Evolutionary conservation across 1,140 invertebrate genomes (phyloP), one percentile per base, ranked within the genome.

Genomic region (Drosophila pseudoobscura): DNA sequence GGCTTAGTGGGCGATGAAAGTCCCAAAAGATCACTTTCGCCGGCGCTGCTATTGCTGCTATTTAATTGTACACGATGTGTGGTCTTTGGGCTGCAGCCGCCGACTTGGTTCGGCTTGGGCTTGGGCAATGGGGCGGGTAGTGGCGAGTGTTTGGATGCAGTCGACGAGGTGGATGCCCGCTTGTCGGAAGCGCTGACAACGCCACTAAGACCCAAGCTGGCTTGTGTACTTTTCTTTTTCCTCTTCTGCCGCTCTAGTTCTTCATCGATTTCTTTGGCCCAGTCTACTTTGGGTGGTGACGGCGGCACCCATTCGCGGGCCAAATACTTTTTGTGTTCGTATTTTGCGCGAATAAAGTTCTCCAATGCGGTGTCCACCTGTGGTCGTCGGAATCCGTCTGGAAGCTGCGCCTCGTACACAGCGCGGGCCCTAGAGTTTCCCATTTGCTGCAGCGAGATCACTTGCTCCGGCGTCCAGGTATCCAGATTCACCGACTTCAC

Each of bases 401-500:
- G 98, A 50, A 99, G 92, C 92, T 99, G 98, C 1, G 98, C 98
- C 93, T 99, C 98, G 91, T 99, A 99, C 0, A 99, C 98, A 20
- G 98, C 98, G 62, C 98, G 94, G 0, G 97, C 98, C 77, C 97
- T 93, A n/a, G 96, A 98, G 92, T 99, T 99, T 9, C 98, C 98
- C 96, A 99, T 99, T 92, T 98, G 97, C 92, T 99, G 97, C 78
- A 99, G 93, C 3, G 94, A 94, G 41, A 94, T 96, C 69, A 99
- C 97, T 95, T 99, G 98, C 91, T 99, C 98, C 0, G 98, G 96
- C n/a, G 97, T 99, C 98, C 98, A 99, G 49, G 97, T 94, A 92
- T 99, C 98, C 55, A 99, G 93, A 92, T 99, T 99, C 50, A 99
- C 98, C 49, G 98, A 99, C 92, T 99, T 99, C 3, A 99, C 98